Evolutionary conservation across 2,888 invertebrate species (phyloP), one percentile per base, ranked within the genome.

Genomic region (Himalopsyche japonica): DNA sequence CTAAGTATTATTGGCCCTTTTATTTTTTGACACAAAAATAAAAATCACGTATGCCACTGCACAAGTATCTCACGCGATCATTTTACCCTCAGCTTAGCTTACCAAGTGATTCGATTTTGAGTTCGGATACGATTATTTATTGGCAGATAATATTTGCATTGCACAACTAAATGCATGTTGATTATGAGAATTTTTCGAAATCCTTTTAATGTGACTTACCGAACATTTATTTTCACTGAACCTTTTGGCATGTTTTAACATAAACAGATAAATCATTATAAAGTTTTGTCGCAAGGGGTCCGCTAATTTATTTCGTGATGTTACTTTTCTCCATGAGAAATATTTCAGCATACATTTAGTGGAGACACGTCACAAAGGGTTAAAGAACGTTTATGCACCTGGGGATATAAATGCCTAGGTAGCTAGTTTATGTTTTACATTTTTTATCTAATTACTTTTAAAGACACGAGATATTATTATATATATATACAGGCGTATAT

Each of bases 171-270:
- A 47, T 78, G 86, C 84, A 86, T 83, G 80, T 85, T 85, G 80
- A 86, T 84, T 83, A 80, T 86, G 86, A 79, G 86, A 86, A 85
- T 70, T n/a, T 80, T 30, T 15, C 48, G 24, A 48, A 24, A 49
- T 84, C 43, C 83, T 81, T 85, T 85, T 79, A 15, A 43, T 43
- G 83, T 76, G 85, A 47, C 81, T 79, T 79, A 64, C 76, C 82
- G 81, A 82, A 47, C 82, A 84, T 84, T 84, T 82, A 84, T 84
- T 70, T 32, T 27, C 20, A 20, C 70, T 27, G 27, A 70, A 70
- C 24, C 27, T 70, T 15, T 27, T 70, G 70, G 70, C 70, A 70
- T 30, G 70, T 70, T 70, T 70, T 15, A 70, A 30, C 70, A 27
- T 27, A 70, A 70, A 70, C 30, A 70, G 24, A 70, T 70, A 70